Base-by-base conservation (phyloP, 2,888 invertebrate genomes). In the Gymnocheta viridis region DNA sequence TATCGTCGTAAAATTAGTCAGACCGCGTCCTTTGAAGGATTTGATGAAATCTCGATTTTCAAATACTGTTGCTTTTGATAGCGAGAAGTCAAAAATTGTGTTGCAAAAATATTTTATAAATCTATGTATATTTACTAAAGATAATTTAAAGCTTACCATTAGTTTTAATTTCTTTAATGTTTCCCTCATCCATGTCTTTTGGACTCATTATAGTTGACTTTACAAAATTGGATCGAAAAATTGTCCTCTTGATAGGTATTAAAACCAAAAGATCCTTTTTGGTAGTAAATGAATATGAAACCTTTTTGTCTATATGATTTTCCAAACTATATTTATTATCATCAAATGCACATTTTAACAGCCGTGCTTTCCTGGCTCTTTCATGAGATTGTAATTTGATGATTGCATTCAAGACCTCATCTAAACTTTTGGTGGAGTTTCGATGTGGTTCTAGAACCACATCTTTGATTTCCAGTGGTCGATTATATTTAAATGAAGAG, bases 341-440 rank as follows among this genome's bases (percentile, higher is more conserved):
- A 22, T 87, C 87, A 4, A 90, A 85, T 44, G 85, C 87, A 1
- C 87, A 81, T 54, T 86, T 88, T 41, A 89, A 89, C 2, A 87
- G 73, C 9, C 92, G 86, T 1, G 86, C 88, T 10, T 82, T 73
- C 3, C 93, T 89, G 0, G 92, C 93, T 51, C 93, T 89, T 87
- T 94, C 94, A 62, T 93, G 92, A 0, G 87, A 89, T 87, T 93
- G 93, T 54, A 93, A 92, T 7, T 92, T 62, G 14, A 85, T 89
- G 0, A 93, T 86, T 2, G 90, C 90, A 0, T 89, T 84, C 0
- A 72, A 87, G 1, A 91, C 85, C 88, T 88, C n/a, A 85, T 85
- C 38, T 85, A 85, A 4, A 84, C 73, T 32, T 82, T 5, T 80
- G 14, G 56, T 76, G 38, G 82, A 80, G 17, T 82, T 82, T 49